These are phyloP conservation scores for Edolisoma coerulescens DNA, from an alignment of 2,113 vertebrate genomes.

Conservation along the genomic window DNA sequence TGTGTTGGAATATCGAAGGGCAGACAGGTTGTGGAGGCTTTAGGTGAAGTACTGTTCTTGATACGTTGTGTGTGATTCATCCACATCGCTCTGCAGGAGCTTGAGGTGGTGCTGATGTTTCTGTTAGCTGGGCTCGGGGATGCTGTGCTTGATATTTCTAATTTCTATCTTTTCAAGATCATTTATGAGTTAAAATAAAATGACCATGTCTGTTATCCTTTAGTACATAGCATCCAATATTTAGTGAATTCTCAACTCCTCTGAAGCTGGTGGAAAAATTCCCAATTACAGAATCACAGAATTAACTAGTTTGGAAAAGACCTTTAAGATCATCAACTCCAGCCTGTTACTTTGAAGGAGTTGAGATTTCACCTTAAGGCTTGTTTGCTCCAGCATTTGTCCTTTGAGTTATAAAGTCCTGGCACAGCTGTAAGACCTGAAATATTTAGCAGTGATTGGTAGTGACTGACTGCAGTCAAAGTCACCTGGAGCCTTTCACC, in stretches of 20 bases:
- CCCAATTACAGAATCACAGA: neutral
- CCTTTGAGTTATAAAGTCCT: neutral
- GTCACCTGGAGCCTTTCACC: neutral
- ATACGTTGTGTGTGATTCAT: neutral
- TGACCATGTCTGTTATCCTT: neutral
- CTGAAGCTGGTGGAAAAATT: neutral
- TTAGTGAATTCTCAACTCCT: neutral
- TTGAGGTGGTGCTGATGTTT: neutral
- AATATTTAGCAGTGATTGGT: neutral
- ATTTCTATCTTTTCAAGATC: neutral
- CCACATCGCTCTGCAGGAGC: neutral
- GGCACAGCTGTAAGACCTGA: neutral
- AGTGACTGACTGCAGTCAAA: neutral
- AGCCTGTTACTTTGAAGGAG: neutral
- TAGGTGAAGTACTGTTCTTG: neutral
- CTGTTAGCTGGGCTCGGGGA: neutral
- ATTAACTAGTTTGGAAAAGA: neutral
- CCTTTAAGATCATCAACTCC: neutral
- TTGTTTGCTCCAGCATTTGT: neutral
- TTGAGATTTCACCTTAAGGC: neutral
- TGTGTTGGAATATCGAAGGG: neutral
- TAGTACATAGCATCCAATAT: neutral
- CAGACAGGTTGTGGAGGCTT: neutral
- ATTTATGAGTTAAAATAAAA: neutral
- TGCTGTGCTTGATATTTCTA: neutral